Evolutionary conservation across 1,140 invertebrate species (phyloP).

Genomic region (Macrobrachium rosenbergii): DNA sequence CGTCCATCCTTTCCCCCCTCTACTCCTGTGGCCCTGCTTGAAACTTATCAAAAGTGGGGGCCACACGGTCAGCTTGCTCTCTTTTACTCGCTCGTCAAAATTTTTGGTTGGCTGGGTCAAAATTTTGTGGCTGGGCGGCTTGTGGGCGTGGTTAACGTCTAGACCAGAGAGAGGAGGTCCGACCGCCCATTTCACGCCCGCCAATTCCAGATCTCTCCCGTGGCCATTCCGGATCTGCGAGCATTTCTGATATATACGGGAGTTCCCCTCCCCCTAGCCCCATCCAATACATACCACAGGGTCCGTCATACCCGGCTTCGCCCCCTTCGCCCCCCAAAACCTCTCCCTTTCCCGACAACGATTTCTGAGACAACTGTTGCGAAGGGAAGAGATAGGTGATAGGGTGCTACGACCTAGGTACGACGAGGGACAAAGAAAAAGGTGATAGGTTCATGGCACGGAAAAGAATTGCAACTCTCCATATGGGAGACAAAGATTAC

Average conservation of each 20-base stretch:
- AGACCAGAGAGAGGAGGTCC: slow-evolving; percentile 31
- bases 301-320: no score
- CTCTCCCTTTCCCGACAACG: neutral
- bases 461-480: neutral
- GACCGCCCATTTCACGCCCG: slow-evolving; percentile 58
- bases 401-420: neutral
- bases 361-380: slow-evolving; percentile 49
- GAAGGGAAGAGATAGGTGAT: slow-evolving; percentile 19
- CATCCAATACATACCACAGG: no score
- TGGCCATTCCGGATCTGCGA: slow-evolving; percentile 43
- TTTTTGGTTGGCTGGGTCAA: slow-evolving; percentile 41
- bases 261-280: neutral
- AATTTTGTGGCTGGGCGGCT: slow-evolving; percentile 43
- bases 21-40: neutral
- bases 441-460: neutral
- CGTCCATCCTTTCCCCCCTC: slow-evolving; percentile 15
- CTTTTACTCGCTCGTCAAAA: slow-evolving; percentile 37
- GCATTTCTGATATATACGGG: neutral
- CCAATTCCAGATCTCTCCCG: slow-evolving; percentile 46
- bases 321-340: no score
- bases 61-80: slow-evolving; percentile 7
- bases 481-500: neutral
- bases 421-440: neutral
- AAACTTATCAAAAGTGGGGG: slow-evolving; percentile 14
- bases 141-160: slow-evolving; percentile 40